Evolutionary conservation across 2,797 vertebrate species (phyloP).

Genomic region (Brachyalestes nurse): DNA sequence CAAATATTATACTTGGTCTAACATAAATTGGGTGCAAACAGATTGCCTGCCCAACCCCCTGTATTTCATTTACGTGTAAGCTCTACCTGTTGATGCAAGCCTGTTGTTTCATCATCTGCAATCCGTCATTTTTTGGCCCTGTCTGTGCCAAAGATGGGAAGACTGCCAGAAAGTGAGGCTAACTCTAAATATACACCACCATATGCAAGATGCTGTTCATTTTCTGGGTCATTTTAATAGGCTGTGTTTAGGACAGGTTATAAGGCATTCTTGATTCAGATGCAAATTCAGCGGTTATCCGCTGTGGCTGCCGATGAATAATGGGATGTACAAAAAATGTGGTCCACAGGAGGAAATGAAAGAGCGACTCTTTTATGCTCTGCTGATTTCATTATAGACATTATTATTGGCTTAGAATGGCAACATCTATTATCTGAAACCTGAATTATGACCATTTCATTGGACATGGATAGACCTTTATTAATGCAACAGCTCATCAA

Average conservation of each 20-base stretch:
- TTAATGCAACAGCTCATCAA: slow-evolving; percentile 77
- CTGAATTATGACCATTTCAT: slow-evolving; percentile 70
- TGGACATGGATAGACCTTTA: slow-evolving; percentile 72
- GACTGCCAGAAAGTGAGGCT: neutral
- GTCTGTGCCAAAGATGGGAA: neutral
- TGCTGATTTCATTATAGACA: slow-evolving; percentile 84
- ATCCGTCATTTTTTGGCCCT: slow-evolving; percentile 24
- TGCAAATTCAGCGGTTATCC: slow-evolving; percentile 82
- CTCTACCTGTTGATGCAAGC: slow-evolving; percentile 13
- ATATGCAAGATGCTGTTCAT: slow-evolving; percentile 63
- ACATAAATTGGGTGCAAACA: neutral
- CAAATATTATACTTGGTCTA: too few relatives aligned
- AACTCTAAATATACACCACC: slow-evolving; percentile 29
- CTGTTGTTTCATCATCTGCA: neutral
- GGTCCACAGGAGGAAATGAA: slow-evolving; percentile 81
- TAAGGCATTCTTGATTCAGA: slow-evolving; percentile 80
- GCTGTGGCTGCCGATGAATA: slow-evolving; percentile 76
- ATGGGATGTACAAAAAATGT: slow-evolving; percentile 71
- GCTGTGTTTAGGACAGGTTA: slow-evolving; percentile 66
- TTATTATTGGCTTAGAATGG: slow-evolving; percentile 84
- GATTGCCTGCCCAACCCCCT: neutral
- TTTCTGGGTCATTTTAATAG: slow-evolving; percentile 79
- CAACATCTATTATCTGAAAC: slow-evolving; percentile 81
- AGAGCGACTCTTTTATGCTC: slow-evolving; percentile 82
- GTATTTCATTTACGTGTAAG: neutral